Evolutionary conservation across 2,888 invertebrate species (phyloP).

Genomic region (Diarsia dahlii): DNA sequence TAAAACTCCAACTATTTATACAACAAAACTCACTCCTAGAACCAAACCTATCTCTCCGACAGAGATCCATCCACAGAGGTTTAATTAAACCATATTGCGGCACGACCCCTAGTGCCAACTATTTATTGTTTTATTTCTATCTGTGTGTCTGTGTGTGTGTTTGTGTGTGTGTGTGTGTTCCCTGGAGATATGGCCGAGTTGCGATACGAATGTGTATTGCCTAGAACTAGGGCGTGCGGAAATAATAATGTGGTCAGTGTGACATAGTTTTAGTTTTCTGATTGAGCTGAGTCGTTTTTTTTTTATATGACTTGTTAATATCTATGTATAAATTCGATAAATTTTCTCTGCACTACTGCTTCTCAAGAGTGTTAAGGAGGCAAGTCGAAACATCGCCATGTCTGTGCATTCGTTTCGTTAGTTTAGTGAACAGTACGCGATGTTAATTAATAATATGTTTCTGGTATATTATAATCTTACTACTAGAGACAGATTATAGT

Average conservation of each 20-base stretch:
- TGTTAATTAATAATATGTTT: too few relatives aligned
- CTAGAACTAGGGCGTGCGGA: background rate
- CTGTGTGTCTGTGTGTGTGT: conserved; percentile 3
- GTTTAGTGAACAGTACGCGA: too few relatives aligned
- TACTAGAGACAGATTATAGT: too few relatives aligned
- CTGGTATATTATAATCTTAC: too few relatives aligned
- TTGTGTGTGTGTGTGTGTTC: conserved; percentile 7
- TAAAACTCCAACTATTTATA: conserved; percentile 2
- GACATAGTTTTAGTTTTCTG: conserved; percentile 11
- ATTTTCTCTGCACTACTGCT: too few relatives aligned
- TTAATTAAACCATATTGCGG: conserved; percentile 60
- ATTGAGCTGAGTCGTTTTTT: background rate
- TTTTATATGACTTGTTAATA: too few relatives aligned
- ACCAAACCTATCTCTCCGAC: conserved; percentile 9
- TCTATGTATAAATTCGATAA: too few relatives aligned
- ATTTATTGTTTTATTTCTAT: conserved; percentile 45
- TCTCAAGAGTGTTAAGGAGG: background rate
- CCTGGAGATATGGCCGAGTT: conserved; percentile 37
- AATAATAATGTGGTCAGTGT: background rate
- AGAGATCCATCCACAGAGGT: conserved; percentile 34
- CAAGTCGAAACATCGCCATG: background rate
- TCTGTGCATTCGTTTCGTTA: background rate
- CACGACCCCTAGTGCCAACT: conserved; percentile 19
- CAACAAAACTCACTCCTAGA: conserved; percentile 11
- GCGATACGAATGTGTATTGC: conserved; percentile 25